A percentile compares a stretch with the other conserved stretches of the same genome.
These are phyloP conservation scores for Marmota flaviventris DNA, from an alignment of 2,113 vertebrate genomes.

Conservation along the genomic window DNA sequence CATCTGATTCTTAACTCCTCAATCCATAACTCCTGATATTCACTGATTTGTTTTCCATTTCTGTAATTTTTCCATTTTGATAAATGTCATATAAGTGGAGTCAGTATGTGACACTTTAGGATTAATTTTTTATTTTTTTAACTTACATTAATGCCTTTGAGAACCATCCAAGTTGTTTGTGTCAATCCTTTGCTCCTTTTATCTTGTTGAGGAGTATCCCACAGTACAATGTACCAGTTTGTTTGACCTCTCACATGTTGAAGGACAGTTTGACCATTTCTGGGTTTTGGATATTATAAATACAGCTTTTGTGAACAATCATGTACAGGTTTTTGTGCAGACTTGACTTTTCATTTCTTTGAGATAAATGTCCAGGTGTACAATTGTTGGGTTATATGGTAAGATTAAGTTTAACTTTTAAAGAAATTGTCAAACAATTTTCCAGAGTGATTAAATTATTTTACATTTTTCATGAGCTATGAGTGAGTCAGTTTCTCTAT, in stretches of 20 bases:
- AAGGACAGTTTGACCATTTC: background rate
- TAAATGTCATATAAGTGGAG: background rate
- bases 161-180: background rate
- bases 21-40: background rate
- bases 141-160: conserved; percentile 3
- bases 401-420: background rate
- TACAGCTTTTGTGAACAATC: background rate
- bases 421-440: background rate
- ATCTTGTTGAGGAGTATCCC: background rate
- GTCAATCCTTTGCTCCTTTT: background rate
- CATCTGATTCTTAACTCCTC: background rate
- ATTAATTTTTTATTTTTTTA: background rate
- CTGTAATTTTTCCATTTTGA: background rate
- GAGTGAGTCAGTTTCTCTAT: background rate
- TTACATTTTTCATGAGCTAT: background rate
- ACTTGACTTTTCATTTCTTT: conserved; percentile 4
- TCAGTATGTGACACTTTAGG: background rate
- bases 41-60: background rate
- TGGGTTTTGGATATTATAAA: background rate
- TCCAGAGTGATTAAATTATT: background rate
- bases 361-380: background rate
- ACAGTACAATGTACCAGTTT: background rate
- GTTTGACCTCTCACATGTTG: background rate
- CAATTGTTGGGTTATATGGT: background rate
- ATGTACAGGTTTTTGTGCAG: background rate